Base-by-base conservation (phyloP, 2,113 vertebrate species). In the Spilogale gracilis region DNA sequence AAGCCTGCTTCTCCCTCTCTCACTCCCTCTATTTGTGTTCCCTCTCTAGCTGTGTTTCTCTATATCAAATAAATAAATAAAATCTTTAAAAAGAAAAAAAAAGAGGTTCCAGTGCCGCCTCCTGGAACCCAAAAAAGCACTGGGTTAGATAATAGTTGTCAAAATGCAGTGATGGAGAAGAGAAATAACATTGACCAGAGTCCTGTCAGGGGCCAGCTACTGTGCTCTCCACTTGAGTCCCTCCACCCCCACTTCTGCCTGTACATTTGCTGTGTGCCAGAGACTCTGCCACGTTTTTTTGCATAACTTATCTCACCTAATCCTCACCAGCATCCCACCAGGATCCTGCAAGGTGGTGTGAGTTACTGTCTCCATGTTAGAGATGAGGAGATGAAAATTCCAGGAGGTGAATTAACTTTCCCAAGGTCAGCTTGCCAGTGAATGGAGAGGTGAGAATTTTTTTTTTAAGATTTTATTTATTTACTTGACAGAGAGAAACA, bases 121-220 rank as follows among this genome's bases (percentile, higher is more conserved):
- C 38, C 38, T 38, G 38, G 38, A 38, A 38, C 6, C 73, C 5
- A 58, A 52, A 84, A 58, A 78, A 61, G 69, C 11, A 69, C 27
- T 56, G 63, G 7, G 21, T 88, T 93, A 60, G 45, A 32, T 16
- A 81, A 32, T 16, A 81, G 8, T 58, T 82, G 81, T 45, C 43
- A 67, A 82, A 82, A 80, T 78, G n/a, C 61, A 63, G 30, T 45
- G 7, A 97, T 96, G 30, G 61, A 96, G 58, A 93, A 63, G 4
- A 73, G 38, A 61, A 82, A 32, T 89, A 32, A 14, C 56, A 32
- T 74, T 83, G 73, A 48, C 21, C 58, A 89, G 43, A 85, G 27
- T 5, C 27, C 48, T 86, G 12, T 8, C 27, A 56, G 52, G 7
- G 45, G 30, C 45, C 81, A 89, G 54, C 16, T 90, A 23, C 50